phyloP scores from a whole-genome alignment of 2,888 invertebrate genomes.

The Gasteruption jaculator region DNA sequence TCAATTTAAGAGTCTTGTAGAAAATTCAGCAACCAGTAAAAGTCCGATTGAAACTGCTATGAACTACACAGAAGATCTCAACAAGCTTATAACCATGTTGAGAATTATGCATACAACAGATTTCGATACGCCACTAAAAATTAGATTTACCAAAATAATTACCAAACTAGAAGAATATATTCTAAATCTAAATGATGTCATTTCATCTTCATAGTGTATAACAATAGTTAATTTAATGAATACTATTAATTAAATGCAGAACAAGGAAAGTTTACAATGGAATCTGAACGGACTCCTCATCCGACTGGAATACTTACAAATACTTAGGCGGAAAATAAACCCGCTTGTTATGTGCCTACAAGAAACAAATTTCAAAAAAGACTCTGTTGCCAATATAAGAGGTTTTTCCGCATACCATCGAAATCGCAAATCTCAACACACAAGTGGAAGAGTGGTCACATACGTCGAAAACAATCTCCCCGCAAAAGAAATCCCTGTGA shows the following conservation, averaged over 20 bases:
- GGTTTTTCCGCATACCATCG: constrained; percentile 7
- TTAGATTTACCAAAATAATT: constrained; percentile 15
- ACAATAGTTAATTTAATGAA: not conserved
- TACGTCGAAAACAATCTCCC: constrained; percentile 11
- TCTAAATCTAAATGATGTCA: not conserved
- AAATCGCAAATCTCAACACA: constrained; percentile 3
- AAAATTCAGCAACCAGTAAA: constrained; percentile 5
- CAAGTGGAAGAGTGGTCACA: constrained; percentile 16
- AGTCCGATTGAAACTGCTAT: constrained; percentile 2
- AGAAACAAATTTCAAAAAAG: constrained; percentile 24
- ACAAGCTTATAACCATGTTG: constrained; percentile 8
- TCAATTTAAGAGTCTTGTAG: constrained; percentile 10
- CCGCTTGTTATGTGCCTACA: constrained; percentile 21
- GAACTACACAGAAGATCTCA: constrained; percentile 7
- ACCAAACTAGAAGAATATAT: constrained; percentile 3
- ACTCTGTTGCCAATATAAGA: constrained; percentile 12
- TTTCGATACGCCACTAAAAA: constrained; percentile 10
- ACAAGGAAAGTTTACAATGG: constrained; percentile 22
- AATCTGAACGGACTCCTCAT: constrained; percentile 22
- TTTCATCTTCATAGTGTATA: too few species aligned
- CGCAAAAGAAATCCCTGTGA: constrained; percentile 10
- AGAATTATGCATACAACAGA: constrained; percentile 4
- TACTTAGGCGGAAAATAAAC: constrained; percentile 14
- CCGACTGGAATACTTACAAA: constrained; percentile 19
- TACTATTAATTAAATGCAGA: not conserved